Base-by-base conservation (phyloP, 2,888 invertebrate species). In the Deilephila porcellus region DNA sequence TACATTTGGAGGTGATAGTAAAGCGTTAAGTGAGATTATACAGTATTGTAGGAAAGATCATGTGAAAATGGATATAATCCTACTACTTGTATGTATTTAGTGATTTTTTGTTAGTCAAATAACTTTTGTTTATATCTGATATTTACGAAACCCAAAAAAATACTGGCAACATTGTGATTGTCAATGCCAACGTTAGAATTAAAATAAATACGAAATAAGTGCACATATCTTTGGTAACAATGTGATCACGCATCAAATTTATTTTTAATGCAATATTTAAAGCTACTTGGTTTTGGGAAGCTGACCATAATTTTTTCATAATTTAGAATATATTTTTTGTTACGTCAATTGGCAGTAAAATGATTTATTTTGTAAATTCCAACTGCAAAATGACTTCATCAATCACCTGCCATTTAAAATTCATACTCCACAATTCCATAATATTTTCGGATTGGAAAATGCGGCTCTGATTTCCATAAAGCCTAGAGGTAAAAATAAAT, bases 401-500 rank as follows among this genome's bases (percentile, higher is more conserved):
- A 64, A 45, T 45, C 52, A 52, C 25, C 25, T 67, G 45, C 64
- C 64, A 67, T 67, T 67, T 67, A 52, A 64, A 45, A 56, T 56
- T 56, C n/a, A 64, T 45, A n/a, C 19, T 37, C 19, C 0, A 37
- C 64, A 64, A 37, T 5, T 34, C 14, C n/a, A 62, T 34, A 52
- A 52, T 25, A 52, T 67, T 67, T 67, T 79, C 75, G 72, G 74
- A 60, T 70, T 71, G 74, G 67, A 77, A 80, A 80, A 76, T 67
- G 67, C 32, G 71, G 70, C 71, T 77, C 80, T 80, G 82, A 81
- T 82, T 82, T 82, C 82, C 81, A 76, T 79, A 75, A 34, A 52
- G 67, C 52, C 25, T 67, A 17, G 11, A 64, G n/a, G n/a, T 17
- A n/a, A 67, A 67, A 67, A 78, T 7, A 0, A 7, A 63, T 73